phyloP scores from a whole-genome alignment of 2,888 invertebrate species.

The Tipula vernalis region DNA sequence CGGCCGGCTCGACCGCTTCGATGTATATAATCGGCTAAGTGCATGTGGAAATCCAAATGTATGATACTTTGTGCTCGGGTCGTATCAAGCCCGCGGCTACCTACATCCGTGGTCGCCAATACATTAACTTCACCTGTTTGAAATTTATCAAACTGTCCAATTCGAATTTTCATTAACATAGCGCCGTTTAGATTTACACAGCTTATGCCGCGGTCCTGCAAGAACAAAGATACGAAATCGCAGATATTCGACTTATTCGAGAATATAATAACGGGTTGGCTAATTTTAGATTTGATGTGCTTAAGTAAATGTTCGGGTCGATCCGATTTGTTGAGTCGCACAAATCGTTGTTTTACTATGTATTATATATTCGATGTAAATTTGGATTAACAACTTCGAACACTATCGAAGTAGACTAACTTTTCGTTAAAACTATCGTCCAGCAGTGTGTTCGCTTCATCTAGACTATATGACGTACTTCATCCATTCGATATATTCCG shows the following conservation, averaged over 20 bases:
- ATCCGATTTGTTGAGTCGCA: slow-evolving; percentile 53
- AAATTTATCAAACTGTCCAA: slow-evolving; percentile 60
- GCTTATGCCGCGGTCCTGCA: slow-evolving; percentile 61
- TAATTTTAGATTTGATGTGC: slow-evolving; percentile 48
- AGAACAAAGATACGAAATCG: slow-evolving; percentile 65
- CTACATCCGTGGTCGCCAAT: slow-evolving; percentile 79
- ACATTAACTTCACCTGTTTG: slow-evolving; percentile 55
- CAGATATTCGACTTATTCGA: slow-evolving; percentile 66
- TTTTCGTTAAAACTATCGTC: slow-evolving; percentile 77
- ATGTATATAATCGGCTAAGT: slow-evolving; percentile 88
- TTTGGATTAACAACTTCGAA: slow-evolving; percentile 54
- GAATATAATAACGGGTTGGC: slow-evolving; percentile 65
- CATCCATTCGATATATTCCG: slow-evolving; percentile 53
- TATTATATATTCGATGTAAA: slow-evolving; percentile 59
- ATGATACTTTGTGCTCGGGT: slow-evolving; percentile 63
- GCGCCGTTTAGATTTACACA: slow-evolving; percentile 63
- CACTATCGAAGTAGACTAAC: slow-evolving; percentile 49
- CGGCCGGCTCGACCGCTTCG: slow-evolving; percentile 83
- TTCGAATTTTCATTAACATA: slow-evolving; percentile 52
- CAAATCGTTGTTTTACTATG: slow-evolving; percentile 68
- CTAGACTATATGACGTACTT: slow-evolving; percentile 70
- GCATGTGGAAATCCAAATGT: slow-evolving; percentile 87
- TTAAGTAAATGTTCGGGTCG: slow-evolving; percentile 59
- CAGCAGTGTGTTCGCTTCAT: slow-evolving; percentile 85
- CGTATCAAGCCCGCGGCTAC: slow-evolving; percentile 84